phyloP scores from a whole-genome alignment of 2,797 vertebrate genomes.

The Acomys russatus region DNA sequence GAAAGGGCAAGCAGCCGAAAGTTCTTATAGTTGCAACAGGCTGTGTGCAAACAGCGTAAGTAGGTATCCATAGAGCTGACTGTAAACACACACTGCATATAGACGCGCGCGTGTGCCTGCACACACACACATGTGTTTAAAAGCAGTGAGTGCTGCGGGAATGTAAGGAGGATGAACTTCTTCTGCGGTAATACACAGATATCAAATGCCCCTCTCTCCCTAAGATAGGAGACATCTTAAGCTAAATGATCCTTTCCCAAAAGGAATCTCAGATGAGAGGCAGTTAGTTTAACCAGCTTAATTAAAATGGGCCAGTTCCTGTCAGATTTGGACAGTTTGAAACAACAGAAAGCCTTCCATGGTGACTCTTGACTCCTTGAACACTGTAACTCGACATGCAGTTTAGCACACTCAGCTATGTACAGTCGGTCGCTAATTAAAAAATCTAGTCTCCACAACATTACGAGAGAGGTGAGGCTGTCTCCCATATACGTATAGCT shows the following conservation, averaged over 20 bases:
- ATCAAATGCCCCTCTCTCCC: conserved; percentile 14
- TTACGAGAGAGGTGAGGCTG: background rate
- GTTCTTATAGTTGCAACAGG: background rate
- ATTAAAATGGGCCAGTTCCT: background rate
- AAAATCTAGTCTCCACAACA: background rate
- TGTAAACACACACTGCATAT: background rate
- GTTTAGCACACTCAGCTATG: background rate
- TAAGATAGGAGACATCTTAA: conserved; percentile 64
- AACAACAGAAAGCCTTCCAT: conserved; percentile 20
- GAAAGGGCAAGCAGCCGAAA: background rate
- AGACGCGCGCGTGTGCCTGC: no score
- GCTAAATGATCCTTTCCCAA: conserved; percentile 35
- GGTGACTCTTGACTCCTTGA: conserved; percentile 17
- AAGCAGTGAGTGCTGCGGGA: background rate
- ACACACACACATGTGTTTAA: background rate
- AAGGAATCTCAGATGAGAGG: background rate
- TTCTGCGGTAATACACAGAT: conserved; percentile 36
- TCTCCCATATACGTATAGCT: no score
- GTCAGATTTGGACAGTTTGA: conserved; percentile 8
- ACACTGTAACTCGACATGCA: background rate
- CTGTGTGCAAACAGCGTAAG: background rate
- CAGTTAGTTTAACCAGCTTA: conserved; percentile 41
- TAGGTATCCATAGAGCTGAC: background rate
- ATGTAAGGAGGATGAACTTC: background rate
- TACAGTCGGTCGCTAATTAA: conserved; percentile 12